These are phyloP conservation scores for Barypeithes pellucidus DNA, from an alignment of 2,888 invertebrate genomes.

Conservation along the genomic window DNA sequence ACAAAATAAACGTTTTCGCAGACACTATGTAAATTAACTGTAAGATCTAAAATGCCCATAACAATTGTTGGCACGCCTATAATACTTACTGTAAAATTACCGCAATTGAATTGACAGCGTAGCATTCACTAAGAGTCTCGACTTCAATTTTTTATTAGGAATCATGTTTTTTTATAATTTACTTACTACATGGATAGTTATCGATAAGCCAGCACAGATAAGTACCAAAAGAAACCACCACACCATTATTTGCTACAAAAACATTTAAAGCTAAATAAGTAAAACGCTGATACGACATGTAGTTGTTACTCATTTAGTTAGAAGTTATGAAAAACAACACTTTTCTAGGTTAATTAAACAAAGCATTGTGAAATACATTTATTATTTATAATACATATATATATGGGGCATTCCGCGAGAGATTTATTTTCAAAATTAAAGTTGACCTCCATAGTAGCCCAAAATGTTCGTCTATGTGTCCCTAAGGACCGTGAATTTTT, in stretches of 20 bases:
- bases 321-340: constrained; percentile 33
- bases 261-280: constrained; percentile 52
- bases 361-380: constrained; percentile 43
- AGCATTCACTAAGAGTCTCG: no score
- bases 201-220: neutral
- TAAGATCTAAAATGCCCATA: no score
- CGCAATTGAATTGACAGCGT: no score
- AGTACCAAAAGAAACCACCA: constrained; percentile 14
- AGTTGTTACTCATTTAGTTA: constrained; percentile 56
- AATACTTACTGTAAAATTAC: no score
- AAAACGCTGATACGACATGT: constrained; percentile 60
- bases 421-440: no score
- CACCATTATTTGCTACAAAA: constrained; percentile 46
- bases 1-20: no score
- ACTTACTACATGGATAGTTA: neutral
- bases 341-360: constrained; percentile 53
- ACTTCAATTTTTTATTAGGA: neutral
- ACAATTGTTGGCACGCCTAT: no score
- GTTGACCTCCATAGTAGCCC: no score
- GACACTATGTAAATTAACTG: no score
- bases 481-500: no score
- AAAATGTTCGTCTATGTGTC: no score
- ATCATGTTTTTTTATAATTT: neutral
- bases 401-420: no score
- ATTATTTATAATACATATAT: constrained; percentile 8